phyloP scores from a whole-genome alignment of 2,113 vertebrate species.

The Nothocercus nigrocapillus region DNA sequence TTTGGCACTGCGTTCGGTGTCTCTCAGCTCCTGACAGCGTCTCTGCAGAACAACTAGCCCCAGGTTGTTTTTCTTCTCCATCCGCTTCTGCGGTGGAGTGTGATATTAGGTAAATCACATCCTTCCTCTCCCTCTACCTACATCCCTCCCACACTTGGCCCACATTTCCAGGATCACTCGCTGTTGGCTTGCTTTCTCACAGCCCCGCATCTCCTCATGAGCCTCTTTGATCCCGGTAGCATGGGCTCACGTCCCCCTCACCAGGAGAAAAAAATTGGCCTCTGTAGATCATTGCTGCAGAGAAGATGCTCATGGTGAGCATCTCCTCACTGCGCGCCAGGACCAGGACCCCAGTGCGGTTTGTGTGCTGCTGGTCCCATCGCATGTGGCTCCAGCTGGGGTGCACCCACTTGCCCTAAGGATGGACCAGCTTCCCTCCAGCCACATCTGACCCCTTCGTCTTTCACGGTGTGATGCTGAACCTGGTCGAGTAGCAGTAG shows the following conservation, averaged over 20 bases:
- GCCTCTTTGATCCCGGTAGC: neutral
- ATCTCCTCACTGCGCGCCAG: no score
- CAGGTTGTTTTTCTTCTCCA: constrained; percentile 38
- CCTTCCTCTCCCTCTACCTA: neutral
- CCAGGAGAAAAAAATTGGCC: no score
- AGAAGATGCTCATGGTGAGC: no score
- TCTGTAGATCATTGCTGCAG: no score
- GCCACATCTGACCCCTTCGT: no score
- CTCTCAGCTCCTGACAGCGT: neutral
- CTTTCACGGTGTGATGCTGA: no score
- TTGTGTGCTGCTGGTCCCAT: neutral
- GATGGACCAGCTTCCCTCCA: no score
- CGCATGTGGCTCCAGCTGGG: neutral
- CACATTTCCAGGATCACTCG: neutral
- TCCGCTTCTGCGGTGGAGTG: neutral
- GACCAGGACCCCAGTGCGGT: no score
- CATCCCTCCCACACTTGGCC: neutral
- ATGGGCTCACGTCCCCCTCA: neutral
- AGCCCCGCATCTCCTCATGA: neutral
- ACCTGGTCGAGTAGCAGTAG: neutral
- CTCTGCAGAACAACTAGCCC: neutral
- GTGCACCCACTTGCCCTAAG: neutral
- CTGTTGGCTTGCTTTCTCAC: neutral
- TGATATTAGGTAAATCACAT: neutral
- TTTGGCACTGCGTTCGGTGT: fast-evolving